A percentile compares a stretch with the other conserved stretches of the same genome.
These are phyloP conservation scores for Globia sparganii DNA, from an alignment of 2,888 invertebrate species.

Conservation along the genomic window DNA sequence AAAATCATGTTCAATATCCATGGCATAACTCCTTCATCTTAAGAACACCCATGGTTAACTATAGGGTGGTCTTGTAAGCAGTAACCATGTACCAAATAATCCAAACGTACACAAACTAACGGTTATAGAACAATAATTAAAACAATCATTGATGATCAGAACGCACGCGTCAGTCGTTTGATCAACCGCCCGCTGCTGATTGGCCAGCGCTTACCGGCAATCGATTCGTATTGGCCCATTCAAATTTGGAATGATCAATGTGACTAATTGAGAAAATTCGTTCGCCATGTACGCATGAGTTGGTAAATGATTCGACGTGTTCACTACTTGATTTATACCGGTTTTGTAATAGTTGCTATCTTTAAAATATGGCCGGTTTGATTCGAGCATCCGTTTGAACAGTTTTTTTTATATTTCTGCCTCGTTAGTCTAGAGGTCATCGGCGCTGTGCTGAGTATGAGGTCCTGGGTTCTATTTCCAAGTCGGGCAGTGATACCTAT, in stretches of 20 bases:
- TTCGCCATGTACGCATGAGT: constrained; percentile 49
- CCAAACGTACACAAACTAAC: constrained; percentile 26
- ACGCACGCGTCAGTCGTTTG: constrained; percentile 63
- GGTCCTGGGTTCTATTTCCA: neutral
- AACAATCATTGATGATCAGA: constrained; percentile 55
- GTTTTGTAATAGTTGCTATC: constrained; percentile 18
- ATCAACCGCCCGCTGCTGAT: constrained; percentile 59
- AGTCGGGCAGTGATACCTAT: neutral
- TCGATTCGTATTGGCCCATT: constrained; percentile 64
- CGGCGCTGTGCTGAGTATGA: neutral
- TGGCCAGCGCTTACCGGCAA: constrained; percentile 63
- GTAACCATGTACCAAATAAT: constrained; percentile 40
- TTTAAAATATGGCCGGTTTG: neutral
- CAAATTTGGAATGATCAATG: constrained; percentile 70
- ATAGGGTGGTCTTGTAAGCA: constrained; percentile 56
- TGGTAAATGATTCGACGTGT: constrained; percentile 42
- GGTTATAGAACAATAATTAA: constrained; percentile 56
- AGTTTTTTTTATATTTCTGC: neutral
- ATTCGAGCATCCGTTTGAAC: neutral
- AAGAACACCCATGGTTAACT: constrained; percentile 53
- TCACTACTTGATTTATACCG: constrained; percentile 49
- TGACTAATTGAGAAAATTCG: constrained; percentile 65
- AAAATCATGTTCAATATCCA: constrained; percentile 13
- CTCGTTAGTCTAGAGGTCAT: neutral
- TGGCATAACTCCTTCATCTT: constrained; percentile 22